A percentile compares a stretch with the other conserved stretches of the same genome.
These are phyloP conservation scores for Euproctis similis DNA, from an alignment of 2,888 invertebrate genomes.

Conservation along the genomic window DNA sequence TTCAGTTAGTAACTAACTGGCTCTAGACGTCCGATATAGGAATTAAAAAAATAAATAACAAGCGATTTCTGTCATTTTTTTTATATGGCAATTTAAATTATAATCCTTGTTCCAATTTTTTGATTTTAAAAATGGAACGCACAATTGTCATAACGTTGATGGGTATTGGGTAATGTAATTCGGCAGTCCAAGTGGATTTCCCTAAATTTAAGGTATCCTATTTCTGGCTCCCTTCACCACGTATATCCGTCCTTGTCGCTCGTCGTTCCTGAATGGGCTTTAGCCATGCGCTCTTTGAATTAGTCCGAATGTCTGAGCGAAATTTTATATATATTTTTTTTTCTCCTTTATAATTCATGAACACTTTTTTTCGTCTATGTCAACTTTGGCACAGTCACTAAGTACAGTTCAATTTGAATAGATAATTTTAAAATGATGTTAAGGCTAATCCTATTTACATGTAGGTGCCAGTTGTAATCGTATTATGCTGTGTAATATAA, in stretches of 20 bases:
- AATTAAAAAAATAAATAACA: constrained; percentile 7
- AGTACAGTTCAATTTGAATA: no score
- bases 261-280: constrained; percentile 55
- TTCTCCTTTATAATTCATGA: constrained; percentile 9
- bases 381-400: constrained; percentile 10
- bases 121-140: constrained; percentile 18
- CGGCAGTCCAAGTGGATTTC: constrained; percentile 34
- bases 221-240: constrained; percentile 29
- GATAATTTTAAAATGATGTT: constrained; percentile 13
- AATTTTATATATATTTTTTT: constrained; percentile 12
- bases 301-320: constrained; percentile 20
- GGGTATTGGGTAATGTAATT: constrained; percentile 19
- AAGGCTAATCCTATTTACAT: constrained; percentile 22
- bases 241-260: constrained; percentile 33
- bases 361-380: constrained; percentile 15
- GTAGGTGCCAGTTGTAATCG: constrained; percentile 14
- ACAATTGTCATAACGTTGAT: constrained; percentile 36
- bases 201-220: constrained; percentile 45
- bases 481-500: constrained; percentile 14
- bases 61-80: no score
- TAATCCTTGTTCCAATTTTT: constrained; percentile 8
- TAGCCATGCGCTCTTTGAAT: constrained; percentile 59
- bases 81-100: no score
- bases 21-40: constrained; percentile 4
- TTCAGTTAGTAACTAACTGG: constrained; percentile 44